These are phyloP conservation scores for Genyomyrus donnyi DNA, from an alignment of 2,113 vertebrate species.

Conservation along the genomic window DNA sequence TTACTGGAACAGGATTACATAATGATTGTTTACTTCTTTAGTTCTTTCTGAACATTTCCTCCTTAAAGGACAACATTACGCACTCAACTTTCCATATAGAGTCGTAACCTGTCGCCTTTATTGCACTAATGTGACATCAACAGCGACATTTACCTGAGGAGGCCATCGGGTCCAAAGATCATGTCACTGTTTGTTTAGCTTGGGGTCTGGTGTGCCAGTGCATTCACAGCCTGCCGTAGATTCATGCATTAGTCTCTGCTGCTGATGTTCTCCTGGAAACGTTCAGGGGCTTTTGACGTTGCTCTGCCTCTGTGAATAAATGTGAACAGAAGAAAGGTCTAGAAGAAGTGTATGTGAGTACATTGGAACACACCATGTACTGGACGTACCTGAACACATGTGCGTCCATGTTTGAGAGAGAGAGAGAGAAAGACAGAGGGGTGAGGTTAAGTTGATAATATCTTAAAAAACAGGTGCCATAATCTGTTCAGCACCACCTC, in stretches of 20 bases:
- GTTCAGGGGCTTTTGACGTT: neutral
- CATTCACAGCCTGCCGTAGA: neutral
- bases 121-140: neutral
- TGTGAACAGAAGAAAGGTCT: neutral
- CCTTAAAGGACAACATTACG: neutral
- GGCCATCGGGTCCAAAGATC: conserved; percentile 19
- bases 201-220: neutral
- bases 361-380: neutral
- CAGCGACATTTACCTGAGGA: neutral
- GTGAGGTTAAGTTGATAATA: neutral
- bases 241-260: neutral
- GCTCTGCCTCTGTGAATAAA: neutral
- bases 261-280: neutral
- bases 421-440: neutral
- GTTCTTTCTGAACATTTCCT: neutral
- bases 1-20: neutral
- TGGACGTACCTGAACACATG: neutral
- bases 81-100: neutral
- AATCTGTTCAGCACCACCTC: neutral
- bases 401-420: neutral
- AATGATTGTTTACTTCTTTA: neutral
- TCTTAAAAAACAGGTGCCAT: neutral
- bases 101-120: neutral
- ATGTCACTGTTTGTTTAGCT: conserved; percentile 2
- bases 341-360: neutral